Conservation (phyloP, 2,113 vertebrate species). For the Syngnathus typhle region DNA sequence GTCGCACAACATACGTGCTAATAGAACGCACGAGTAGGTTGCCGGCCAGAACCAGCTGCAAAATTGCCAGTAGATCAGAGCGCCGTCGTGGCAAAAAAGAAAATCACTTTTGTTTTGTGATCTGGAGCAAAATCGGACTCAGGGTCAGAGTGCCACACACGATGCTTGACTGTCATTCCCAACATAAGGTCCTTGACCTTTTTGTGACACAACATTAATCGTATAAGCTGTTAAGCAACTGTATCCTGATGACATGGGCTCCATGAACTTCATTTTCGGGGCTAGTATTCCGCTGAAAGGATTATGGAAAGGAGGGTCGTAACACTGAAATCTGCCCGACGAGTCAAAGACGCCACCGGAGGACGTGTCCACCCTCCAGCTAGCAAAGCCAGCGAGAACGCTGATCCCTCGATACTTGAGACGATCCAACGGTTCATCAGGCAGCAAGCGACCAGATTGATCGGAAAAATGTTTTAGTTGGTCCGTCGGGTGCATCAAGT, state of each 20-base stretch:
- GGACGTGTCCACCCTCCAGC: conserved; percentile 13
- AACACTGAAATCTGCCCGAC: conserved; percentile 59
- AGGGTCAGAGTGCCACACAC: conserved; percentile 22
- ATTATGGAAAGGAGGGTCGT: conserved; percentile 58
- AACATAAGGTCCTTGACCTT: conserved; percentile 43
- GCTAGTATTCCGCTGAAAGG: conserved; percentile 57
- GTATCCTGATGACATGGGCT: conserved; percentile 48
- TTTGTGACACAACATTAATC: conserved; percentile 34
- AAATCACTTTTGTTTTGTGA: neutral
- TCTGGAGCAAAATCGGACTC: neutral
- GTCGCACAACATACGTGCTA: conserved; percentile 12
- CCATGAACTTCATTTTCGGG: conserved; percentile 40
- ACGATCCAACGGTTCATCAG: conserved; percentile 36
- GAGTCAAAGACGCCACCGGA: conserved; percentile 48
- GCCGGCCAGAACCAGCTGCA: neutral
- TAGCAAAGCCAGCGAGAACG: conserved; percentile 19
- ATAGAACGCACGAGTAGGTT: conserved; percentile 6
- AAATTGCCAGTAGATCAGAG: neutral
- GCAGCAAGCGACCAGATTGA: too few species aligned
- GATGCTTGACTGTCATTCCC: conserved; percentile 39
- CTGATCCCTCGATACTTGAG: conserved; percentile 30
- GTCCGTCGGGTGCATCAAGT: too few species aligned
- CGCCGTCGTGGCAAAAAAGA: neutral
- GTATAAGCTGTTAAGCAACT: conserved; percentile 42
- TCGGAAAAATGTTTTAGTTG: too few species aligned